Conservation (phyloP, 1,140 invertebrate species). For the Ectropis grisescens region DNA sequence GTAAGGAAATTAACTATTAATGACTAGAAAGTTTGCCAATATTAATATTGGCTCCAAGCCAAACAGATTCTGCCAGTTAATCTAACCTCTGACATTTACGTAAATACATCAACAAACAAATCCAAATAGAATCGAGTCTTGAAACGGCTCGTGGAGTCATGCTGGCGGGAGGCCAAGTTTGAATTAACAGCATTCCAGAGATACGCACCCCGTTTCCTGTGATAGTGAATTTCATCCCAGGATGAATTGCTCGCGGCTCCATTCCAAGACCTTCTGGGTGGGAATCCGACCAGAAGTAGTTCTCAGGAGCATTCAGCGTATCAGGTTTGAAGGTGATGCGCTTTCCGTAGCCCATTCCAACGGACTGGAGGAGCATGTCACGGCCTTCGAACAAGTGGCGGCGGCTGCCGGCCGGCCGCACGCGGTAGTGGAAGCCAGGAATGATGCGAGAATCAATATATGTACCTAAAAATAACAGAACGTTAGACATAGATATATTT, state of each 20-base stretch:
- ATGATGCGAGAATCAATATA: conserved; percentile 81
- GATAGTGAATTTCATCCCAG: conserved; percentile 76
- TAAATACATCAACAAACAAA: conserved; percentile 16
- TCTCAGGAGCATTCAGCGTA: conserved; percentile 74
- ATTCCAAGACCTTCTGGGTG: conserved; percentile 80
- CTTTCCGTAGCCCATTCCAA: conserved; percentile 84
- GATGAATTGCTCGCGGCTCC: conserved; percentile 75
- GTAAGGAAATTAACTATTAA: conserved; percentile 21
- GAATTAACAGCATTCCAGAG: neutral
- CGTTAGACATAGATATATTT: neutral
- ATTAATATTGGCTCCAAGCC: conserved; percentile 15
- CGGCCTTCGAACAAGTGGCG: conserved; percentile 76
- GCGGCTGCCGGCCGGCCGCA: conserved; percentile 74
- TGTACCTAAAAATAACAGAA: conserved; percentile 70
- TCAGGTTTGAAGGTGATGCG: conserved; percentile 80
- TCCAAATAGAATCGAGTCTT: conserved; percentile 1
- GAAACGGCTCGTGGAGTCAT: neutral
- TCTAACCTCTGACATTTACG: neutral
- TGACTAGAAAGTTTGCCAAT: conserved; percentile 16
- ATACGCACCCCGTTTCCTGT: conserved; percentile 66
- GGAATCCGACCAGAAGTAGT: conserved; percentile 86
- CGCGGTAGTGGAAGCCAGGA: conserved; percentile 80
- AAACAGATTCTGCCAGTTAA: conserved; percentile 7
- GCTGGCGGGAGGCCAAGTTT: conserved; percentile 2
- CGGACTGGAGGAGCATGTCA: conserved; percentile 73